Conservation (phyloP, 2,888 invertebrate species). For the Leuctra nigra region DNA sequence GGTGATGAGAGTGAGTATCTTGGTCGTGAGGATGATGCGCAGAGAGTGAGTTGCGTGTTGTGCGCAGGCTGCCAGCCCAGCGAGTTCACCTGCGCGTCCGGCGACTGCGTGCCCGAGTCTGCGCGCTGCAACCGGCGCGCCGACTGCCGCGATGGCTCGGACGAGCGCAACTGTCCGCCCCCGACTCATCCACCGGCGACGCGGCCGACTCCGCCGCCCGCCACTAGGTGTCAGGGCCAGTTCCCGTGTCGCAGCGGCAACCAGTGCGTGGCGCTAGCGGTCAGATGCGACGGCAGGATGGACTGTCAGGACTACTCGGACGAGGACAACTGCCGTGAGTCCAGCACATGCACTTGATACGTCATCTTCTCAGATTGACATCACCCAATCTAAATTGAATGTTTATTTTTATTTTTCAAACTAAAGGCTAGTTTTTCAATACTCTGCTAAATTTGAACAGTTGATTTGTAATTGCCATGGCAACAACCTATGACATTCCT, state of each 20-base stretch:
- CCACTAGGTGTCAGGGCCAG: slow-evolving; percentile 37
- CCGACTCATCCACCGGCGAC: slow-evolving; percentile 38
- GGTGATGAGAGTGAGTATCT: too few species aligned
- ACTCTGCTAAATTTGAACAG: too few species aligned
- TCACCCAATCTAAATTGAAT: too few species aligned
- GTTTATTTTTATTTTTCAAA: too few species aligned
- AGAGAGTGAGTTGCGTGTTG: too few species aligned
- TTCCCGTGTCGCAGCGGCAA: slow-evolving; percentile 40
- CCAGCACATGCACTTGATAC: too few species aligned
- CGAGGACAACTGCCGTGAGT: slow-evolving; percentile 38
- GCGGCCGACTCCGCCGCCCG: slow-evolving; percentile 26
- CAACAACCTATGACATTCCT: too few species aligned
- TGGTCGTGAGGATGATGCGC: too few species aligned
- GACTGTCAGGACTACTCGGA: slow-evolving; percentile 40
- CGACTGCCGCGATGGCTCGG: slow-evolving; percentile 44
- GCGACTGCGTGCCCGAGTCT: slow-evolving; percentile 49
- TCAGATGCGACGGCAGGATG: slow-evolving; percentile 44
- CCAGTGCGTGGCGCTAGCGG: slow-evolving; percentile 41
- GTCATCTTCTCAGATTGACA: too few species aligned
- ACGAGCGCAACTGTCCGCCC: slow-evolving; percentile 39
- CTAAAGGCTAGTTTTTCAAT: too few species aligned
- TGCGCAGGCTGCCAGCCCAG: slow-evolving; percentile 56
- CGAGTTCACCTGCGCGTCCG: slow-evolving; percentile 62
- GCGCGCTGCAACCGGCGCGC: slow-evolving; percentile 43
- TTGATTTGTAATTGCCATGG: too few species aligned